Conservation (phyloP, 2,113 vertebrate genomes). For the Ochotona princeps region DNA sequence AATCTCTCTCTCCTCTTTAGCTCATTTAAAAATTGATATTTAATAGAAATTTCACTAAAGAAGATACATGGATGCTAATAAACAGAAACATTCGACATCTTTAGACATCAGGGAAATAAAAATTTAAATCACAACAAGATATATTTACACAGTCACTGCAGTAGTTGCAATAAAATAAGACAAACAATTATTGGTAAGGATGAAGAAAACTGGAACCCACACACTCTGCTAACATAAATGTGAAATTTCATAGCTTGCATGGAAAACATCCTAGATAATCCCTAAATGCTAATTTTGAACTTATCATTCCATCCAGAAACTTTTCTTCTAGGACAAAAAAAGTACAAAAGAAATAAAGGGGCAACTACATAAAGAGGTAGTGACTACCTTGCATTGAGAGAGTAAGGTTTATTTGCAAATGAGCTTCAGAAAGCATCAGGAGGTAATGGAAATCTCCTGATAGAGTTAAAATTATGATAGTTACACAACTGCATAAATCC, state of each 20-base stretch:
- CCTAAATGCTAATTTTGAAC: constrained; percentile 18
- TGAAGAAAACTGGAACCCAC: background rate
- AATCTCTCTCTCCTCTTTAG: too few relatives aligned
- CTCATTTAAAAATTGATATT: background rate
- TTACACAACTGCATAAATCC: background rate
- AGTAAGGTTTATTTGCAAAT: background rate
- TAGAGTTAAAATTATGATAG: background rate
- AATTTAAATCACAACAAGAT: background rate
- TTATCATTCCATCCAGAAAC: constrained; percentile 19
- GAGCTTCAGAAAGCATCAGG: background rate
- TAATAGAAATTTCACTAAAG: background rate
- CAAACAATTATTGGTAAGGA: background rate
- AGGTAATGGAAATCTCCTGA: background rate
- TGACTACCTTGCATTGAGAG: background rate
- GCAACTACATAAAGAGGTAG: background rate
- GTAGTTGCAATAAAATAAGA: background rate
- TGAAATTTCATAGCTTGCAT: background rate
- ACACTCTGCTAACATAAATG: background rate
- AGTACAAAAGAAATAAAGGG: background rate
- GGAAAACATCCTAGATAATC: background rate
- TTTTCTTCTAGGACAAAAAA: background rate
- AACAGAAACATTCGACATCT: background rate
- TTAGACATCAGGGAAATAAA: background rate
- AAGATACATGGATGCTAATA: background rate
- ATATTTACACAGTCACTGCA: background rate